Evolutionary conservation across 2,113 vertebrate genomes (phyloP), one percentile per base, ranked within the genome.

Genomic region (Noturus placidus): DNA sequence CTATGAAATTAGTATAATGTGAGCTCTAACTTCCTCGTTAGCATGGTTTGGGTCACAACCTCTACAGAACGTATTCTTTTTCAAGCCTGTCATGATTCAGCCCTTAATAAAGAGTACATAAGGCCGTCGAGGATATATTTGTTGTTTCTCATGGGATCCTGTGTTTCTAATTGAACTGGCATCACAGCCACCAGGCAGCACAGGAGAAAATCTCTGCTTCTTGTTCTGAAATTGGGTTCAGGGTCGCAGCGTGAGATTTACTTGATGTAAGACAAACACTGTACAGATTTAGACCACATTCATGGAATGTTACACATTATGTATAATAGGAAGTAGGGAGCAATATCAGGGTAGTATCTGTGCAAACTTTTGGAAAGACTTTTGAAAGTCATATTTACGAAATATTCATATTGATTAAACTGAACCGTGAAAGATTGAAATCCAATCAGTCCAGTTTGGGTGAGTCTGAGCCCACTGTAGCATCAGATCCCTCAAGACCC

Each of bases 251-350:
- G 54, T n/a, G 84, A 52, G 88, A 79, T 63, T 20, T 50, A 50
- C 42, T 54, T 19, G 42, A 50, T 56, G 82, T 52, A 78, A 77
- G 72, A 81, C 74, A 89, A 89, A 57, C 50, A 8, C 5, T 15
- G 80, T 59, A 33, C 15, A 76, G 79, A 81, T 86, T 88, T 84
- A 20, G 30, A 72, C 38, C 76, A 91, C 83, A 83, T 81, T 91
- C 85, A 11, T 3, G 52, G 25, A 80, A 86, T 57, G 79, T 90
- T 86, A 82, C 46, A 54, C n/a, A 5, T n/a, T 27, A 56, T 77
- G 65, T 78, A 63, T 65, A 89, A 89, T 87, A 42, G 46, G 70
- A 90, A 15, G 67, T 38, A 15, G 27, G 33, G 59, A 69, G 89
- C 35, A 78, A 89, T 72, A 2, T 33, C 76, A 54, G 46, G 50